Conservation (phyloP, 2,797 vertebrate genomes). For the Onychomys torridus region DNA sequence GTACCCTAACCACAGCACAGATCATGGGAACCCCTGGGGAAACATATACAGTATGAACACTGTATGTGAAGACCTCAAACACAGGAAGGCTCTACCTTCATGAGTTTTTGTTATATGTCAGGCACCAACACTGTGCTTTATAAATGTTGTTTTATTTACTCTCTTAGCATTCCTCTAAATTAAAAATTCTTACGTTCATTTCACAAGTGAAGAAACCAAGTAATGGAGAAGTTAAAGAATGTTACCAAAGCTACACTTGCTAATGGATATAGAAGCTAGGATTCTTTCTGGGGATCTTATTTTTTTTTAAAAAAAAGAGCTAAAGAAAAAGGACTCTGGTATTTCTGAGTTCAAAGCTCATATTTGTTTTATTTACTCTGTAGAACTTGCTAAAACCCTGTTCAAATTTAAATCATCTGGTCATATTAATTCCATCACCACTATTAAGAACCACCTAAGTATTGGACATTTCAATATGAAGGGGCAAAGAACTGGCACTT, state of each 20-base stretch:
- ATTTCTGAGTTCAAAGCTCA: conserved; percentile 23
- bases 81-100: not conserved
- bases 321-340: not conserved
- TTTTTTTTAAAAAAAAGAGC: not conserved
- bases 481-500: not conserved
- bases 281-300: not conserved
- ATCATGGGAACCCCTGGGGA: not conserved
- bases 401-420: conserved; percentile 25
- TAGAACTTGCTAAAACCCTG: not conserved
- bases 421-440: not conserved
- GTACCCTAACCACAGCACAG: not conserved
- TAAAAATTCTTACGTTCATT: conserved; percentile 32
- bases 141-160: conserved; percentile 22
- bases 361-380: not conserved
- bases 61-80: not conserved
- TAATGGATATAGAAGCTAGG: conserved; percentile 26
- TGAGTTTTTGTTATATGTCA: not conserved
- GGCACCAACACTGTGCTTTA: not conserved
- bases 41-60: not conserved
- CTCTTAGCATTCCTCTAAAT: not conserved
- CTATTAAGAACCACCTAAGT: conserved; percentile 34
- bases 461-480: not conserved
- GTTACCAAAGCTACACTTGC: conserved; percentile 17
- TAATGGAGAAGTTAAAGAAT: conserved; percentile 36
- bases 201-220: conserved; percentile 44